Conservation (phyloP, 53 echinoderm and acorn worm genomes). For the Luidia sarsii region DNA sequence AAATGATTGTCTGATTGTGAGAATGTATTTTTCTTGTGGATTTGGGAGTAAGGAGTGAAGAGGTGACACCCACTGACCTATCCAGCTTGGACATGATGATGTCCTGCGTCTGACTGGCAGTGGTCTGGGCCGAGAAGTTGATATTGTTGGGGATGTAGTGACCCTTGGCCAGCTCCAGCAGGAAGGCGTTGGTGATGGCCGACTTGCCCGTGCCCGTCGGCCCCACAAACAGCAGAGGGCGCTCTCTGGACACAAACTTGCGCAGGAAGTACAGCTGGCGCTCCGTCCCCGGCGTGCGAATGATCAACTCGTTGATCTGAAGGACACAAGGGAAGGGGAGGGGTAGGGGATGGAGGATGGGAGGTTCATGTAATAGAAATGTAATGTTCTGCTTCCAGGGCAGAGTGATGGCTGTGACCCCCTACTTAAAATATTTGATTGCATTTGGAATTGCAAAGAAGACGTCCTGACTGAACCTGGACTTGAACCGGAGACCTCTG, state of each 20-base stretch:
- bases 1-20: too few species aligned
- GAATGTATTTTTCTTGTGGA: too few species aligned
- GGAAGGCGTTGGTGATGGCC: slow-evolving; percentile 93
- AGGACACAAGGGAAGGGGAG: too few species aligned
- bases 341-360: too few species aligned
- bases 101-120: slow-evolving; percentile 95
- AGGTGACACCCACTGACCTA: slow-evolving; percentile 64
- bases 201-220: slow-evolving; percentile 98
- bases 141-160: slow-evolving; percentile 94
- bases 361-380: too few species aligned
- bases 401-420: too few species aligned
- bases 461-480: too few species aligned
- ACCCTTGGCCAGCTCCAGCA: slow-evolving; percentile 87
- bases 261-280: slow-evolving; percentile 89
- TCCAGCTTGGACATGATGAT: slow-evolving; percentile 91
- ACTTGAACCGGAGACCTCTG: too few species aligned
- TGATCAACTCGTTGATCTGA: slow-evolving; percentile 91
- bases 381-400: too few species aligned
- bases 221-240: slow-evolving; percentile 91
- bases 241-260: slow-evolving; percentile 81
- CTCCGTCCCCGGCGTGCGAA: slow-evolving; percentile 89
- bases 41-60: too few species aligned
- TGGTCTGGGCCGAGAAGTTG: slow-evolving; percentile 99
- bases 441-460: too few species aligned
- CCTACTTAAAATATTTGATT: too few species aligned